Percentiles rank a stretch among this genome's conserved stretches.
Conservation (phyloP, 2,888 invertebrate genomes). For the Macaria liturata region DNA sequence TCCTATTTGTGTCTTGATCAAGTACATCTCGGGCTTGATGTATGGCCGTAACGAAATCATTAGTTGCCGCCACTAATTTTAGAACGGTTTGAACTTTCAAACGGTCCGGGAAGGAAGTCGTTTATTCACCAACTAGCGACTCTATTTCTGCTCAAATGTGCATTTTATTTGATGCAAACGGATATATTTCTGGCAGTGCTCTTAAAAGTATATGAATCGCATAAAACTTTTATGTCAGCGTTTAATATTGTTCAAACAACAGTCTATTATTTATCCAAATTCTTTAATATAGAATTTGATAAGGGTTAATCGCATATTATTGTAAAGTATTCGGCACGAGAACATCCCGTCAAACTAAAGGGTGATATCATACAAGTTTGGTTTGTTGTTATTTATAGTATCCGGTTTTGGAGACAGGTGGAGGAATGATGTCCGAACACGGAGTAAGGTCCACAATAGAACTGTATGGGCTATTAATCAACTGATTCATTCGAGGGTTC, state of each 20-base stretch:
- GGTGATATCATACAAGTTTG: conserved; percentile 59
- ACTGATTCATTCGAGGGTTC: conserved; percentile 12
- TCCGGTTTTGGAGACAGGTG: conserved; percentile 78
- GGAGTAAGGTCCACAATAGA: conserved; percentile 20
- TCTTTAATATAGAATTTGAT: too few relatives aligned
- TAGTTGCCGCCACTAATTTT: conserved; percentile 63
- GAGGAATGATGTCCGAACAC: conserved; percentile 37
- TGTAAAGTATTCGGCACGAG: too few relatives aligned
- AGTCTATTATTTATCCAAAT: too few relatives aligned
- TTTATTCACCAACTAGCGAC: conserved; percentile 46
- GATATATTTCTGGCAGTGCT: conserved; percentile 16
- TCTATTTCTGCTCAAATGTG: conserved; percentile 28
- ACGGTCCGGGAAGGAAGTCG: conserved; percentile 54
- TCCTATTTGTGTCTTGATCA: conserved; percentile 60
- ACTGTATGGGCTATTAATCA: conserved; percentile 20
- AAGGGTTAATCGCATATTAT: too few relatives aligned
- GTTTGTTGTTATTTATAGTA: conserved; percentile 73
- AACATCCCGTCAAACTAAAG: conserved; percentile 32
- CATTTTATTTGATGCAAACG: conserved; percentile 21
- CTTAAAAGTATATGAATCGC: background rate
- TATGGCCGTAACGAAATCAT: conserved; percentile 61
- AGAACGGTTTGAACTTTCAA: conserved; percentile 49
- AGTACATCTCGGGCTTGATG: conserved; percentile 55
- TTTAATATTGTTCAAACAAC: too few relatives aligned
- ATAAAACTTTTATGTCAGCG: too few relatives aligned